Base-by-base conservation (phyloP, 2,888 invertebrate species). In the Monopis laevigella region DNA sequence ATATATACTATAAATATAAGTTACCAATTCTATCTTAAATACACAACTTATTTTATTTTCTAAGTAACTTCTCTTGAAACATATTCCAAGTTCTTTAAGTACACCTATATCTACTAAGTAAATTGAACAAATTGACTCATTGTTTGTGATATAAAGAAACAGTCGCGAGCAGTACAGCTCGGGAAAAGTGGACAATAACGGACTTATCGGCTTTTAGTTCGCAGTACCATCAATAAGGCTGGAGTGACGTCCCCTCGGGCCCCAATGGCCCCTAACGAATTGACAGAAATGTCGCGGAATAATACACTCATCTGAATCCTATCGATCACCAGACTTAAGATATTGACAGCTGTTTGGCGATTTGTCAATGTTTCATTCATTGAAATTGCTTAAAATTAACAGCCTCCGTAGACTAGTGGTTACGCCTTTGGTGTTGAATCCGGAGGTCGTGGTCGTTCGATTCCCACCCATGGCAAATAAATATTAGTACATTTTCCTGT, bases 161-260 rank as follows among this genome's bases (percentile, higher is more conserved):
- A 12, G 2, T 17, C 3, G n/a, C 14, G n/a, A 14, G 17, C 17
- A 32, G 17, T 32, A 32, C 13, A 32, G 3, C 14, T 30, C 13
- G 28, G 26, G 36, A 32, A 34, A 30, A 11, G 26, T 19, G 14
- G 26, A 24, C 45, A 45, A 46, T 48, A 46, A 46, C 46, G 41
- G 49, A 52, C 53, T 53, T 55, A 56, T 58, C 53, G 48, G 51
- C 52, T 51, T 49, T 56, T 52, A 56, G 51, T 58, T 58, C 58
- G 49, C 49, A 60, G 55, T 51, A 54, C 53, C 51, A 58, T 62
- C 58, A 55, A 58, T 58, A 55, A 50, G 47, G 29, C 29, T 11
- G 29, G 21, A n/a, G 19, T 40, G 40, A 40, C 40, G 28, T 40
- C 18, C 40, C 40, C 29, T 39, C 32, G 6, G 32, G 13, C 13